phyloP scores from a whole-genome alignment of 2,113 vertebrate genomes.

The Phylloscopus trochilus region DNA sequence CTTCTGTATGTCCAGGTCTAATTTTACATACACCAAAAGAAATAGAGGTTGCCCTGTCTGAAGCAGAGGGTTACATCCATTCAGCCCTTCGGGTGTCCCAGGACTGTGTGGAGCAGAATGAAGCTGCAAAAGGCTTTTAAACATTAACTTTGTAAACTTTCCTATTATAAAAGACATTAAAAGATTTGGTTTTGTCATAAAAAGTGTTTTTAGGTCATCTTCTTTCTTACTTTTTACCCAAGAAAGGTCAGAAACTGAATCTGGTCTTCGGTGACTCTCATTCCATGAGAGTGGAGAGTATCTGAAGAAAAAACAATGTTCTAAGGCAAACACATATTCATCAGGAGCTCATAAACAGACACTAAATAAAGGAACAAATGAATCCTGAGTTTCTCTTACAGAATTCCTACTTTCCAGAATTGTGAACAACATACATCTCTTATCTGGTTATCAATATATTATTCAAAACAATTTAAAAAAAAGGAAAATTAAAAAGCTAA shows the following conservation, averaged over 20 bases:
- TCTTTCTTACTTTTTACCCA: background rate
- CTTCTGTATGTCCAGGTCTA: background rate
- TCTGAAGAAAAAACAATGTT: background rate
- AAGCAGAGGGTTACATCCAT: background rate
- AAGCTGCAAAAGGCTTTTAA: background rate
- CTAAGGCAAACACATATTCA: background rate
- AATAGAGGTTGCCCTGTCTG: background rate
- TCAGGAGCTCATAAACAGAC: background rate
- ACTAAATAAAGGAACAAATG: background rate
- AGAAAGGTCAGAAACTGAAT: background rate
- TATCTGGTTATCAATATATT: background rate
- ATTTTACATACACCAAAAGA: background rate
- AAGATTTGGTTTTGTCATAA: background rate
- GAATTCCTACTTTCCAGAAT: background rate
- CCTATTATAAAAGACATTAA: background rate
- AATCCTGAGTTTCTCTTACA: background rate
- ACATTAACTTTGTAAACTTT: background rate
- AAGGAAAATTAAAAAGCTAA: background rate
- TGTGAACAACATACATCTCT: background rate
- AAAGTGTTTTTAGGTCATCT: background rate
- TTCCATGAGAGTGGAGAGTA: background rate
- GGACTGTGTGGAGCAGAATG: background rate
- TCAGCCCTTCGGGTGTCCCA: rapidly evolving
- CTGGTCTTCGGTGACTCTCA: background rate
- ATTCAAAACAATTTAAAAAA: background rate